A percentile compares a stretch with the other conserved stretches of the same genome.
Evolutionary conservation across 2,888 invertebrate genomes (phyloP).

Genomic region (Pristionchus japonicus): DNA sequence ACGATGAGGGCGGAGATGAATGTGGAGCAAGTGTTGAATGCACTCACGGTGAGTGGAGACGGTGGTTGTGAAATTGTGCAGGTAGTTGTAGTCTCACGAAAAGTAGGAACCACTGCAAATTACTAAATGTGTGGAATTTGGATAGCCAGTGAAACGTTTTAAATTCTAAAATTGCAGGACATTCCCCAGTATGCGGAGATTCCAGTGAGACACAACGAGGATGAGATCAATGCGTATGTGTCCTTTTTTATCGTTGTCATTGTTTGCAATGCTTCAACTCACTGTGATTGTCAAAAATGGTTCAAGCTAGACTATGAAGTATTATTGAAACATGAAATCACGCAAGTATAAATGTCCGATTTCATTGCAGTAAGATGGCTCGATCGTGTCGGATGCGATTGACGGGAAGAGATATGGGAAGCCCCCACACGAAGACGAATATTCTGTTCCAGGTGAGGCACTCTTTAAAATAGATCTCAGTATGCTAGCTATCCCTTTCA

Average conservation of each 20-base stretch:
- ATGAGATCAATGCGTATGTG: constrained; percentile 87
- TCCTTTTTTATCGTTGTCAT: not conserved
- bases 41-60: constrained; percentile 79
- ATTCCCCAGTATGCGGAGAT: constrained; percentile 90
- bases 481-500: no score
- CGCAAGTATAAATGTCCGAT: not conserved
- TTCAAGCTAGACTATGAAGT: not conserved
- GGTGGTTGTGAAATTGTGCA: not conserved
- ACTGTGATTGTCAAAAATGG: not conserved
- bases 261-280: not conserved
- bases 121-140: not conserved
- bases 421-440: constrained; percentile 93
- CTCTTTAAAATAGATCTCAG: not conserved
- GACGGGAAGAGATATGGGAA: constrained; percentile 81
- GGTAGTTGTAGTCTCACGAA: not conserved
- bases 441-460: constrained; percentile 85
- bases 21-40: constrained; percentile 84
- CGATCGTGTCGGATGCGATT: constrained; percentile 52
- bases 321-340: not conserved
- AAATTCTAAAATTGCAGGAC: constrained; percentile 77
- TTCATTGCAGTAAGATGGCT: constrained; percentile 51
- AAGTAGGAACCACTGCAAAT: no score
- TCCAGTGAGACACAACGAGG: constrained; percentile 98
- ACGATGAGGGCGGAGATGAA: constrained; percentile 82
- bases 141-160: not conserved